Evolutionary conservation across 2,888 invertebrate genomes (phyloP).

Genomic region (Ceratothoa steindachneri): DNA sequence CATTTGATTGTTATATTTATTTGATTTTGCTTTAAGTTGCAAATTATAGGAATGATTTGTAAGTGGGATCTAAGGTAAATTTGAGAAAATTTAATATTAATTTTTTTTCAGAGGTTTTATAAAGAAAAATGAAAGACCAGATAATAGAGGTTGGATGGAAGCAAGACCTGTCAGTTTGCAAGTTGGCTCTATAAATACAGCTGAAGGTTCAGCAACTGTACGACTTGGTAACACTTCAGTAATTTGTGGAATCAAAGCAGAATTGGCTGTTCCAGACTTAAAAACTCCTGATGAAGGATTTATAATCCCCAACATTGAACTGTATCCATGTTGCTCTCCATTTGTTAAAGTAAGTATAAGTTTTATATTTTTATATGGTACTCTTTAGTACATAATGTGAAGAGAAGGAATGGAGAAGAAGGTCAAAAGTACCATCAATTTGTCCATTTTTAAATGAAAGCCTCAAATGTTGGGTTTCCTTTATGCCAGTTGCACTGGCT

Average conservation of each 20-base stretch:
- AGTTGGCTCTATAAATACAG: constrained; percentile 61
- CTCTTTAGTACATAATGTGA: too few species aligned
- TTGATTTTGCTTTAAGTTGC: too few species aligned
- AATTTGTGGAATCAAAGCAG: constrained; percentile 79
- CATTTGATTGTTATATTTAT: too few species aligned
- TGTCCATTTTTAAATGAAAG: too few species aligned
- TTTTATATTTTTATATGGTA: too few species aligned
- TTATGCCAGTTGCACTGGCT: too few species aligned
- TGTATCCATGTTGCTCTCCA: constrained; percentile 52
- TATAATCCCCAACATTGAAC: constrained; percentile 74
- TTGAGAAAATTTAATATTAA: too few species aligned
- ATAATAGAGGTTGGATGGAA: constrained; percentile 68
- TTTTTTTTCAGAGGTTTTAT: constrained; percentile 32
- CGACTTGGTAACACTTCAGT: constrained; percentile 73
- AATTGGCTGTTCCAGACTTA: constrained; percentile 54
- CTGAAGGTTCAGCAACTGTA: constrained; percentile 71
- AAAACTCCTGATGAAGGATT: constrained; percentile 53
- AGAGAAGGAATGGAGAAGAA: too few species aligned
- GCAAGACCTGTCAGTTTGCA: constrained; percentile 66
- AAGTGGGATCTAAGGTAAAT: too few species aligned
- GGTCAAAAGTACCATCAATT: too few species aligned
- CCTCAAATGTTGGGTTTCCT: too few species aligned
- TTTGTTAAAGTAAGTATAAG: constrained; percentile 31
- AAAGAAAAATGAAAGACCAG: constrained; percentile 59
- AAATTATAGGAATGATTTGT: too few species aligned